Evolutionary conservation across 2,888 invertebrate species (phyloP).

Genomic region (Phytoseiulus persimilis): DNA sequence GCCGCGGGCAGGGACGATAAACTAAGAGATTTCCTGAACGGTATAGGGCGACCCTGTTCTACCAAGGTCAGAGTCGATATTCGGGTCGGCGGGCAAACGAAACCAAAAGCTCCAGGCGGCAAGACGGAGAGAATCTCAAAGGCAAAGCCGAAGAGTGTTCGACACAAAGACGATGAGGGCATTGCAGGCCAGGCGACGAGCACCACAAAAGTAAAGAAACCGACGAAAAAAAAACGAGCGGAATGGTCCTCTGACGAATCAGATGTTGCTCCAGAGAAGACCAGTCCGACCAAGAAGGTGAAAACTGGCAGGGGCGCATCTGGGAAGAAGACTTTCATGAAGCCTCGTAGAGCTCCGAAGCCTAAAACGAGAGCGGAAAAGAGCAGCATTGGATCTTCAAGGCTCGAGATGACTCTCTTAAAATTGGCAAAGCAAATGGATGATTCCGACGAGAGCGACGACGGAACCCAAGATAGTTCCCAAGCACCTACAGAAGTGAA

Average conservation of each 20-base stretch:
- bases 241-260: background rate
- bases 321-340: background rate
- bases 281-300: background rate
- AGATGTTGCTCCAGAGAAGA: background rate
- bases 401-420: background rate
- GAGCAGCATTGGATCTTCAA: background rate
- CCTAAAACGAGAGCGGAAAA: background rate
- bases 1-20: too few relatives aligned
- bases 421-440: conserved; percentile 17
- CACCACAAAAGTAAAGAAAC: background rate
- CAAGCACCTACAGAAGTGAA: background rate
- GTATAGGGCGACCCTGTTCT: too few relatives aligned
- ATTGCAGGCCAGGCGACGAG: background rate
- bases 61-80: too few relatives aligned
- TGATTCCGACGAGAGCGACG: background rate
- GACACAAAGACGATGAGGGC: background rate
- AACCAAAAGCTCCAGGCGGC: background rate
- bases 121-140: background rate
- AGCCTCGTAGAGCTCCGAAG: background rate
- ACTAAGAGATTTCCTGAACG: too few relatives aligned
- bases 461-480: background rate
- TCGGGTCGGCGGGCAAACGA: too few relatives aligned
- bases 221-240: background rate
- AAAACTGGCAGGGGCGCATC: background rate
- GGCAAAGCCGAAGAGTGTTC: background rate